Evolutionary conservation across 2,797 vertebrate species (phyloP), one percentile per base, ranked within the genome.

Genomic region (Acanthornis magna): DNA sequence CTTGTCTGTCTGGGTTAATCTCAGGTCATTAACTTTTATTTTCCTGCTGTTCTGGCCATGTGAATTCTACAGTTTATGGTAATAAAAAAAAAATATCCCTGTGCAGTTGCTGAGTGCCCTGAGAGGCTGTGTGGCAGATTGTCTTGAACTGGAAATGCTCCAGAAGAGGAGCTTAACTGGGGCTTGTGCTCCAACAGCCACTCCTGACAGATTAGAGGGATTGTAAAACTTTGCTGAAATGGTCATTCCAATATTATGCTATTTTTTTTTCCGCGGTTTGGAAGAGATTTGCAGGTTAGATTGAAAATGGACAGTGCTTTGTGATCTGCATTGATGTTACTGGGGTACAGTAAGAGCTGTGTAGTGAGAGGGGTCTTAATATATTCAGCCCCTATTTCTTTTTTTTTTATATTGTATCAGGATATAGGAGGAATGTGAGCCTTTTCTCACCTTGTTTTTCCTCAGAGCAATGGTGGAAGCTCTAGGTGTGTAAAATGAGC

Each of bases 71-170:
- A 86, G 47, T 78, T 91, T 57, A 67, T 48, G 61, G 32, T 68
- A 65, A 45, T 85, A 42, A 82, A 74, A 45, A 45, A 68, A 21
- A 45, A 20, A 47, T 43, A 70, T 30, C 43, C 38, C 14, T 0
- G 0, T 29, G 38, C 54, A 91, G 67, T 54, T 89, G 71, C 43
- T 92, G 78, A 77, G 65, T 32, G 26, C 25, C 83, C 40, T 65
- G 62, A 90, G 72, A 85, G 53, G 23, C 57, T 53, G 42, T 4
- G 14, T 40, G 48, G 42, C 79, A 76, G 88, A 73, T 76, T 67
- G 82, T 72, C 75, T 90, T 82, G 60, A 94, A 60, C 20, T 89
- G 79, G 89, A 93, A 91, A 57, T 70, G 30, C 38, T 96, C 85
- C 94, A 95, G 61, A 67, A 85, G 51, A 76, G 77, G 43, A 93